Evolutionary conservation across 2,113 vertebrate genomes (phyloP), one percentile per base, ranked within the genome.

Genomic region (Promerops cafer): DNA sequence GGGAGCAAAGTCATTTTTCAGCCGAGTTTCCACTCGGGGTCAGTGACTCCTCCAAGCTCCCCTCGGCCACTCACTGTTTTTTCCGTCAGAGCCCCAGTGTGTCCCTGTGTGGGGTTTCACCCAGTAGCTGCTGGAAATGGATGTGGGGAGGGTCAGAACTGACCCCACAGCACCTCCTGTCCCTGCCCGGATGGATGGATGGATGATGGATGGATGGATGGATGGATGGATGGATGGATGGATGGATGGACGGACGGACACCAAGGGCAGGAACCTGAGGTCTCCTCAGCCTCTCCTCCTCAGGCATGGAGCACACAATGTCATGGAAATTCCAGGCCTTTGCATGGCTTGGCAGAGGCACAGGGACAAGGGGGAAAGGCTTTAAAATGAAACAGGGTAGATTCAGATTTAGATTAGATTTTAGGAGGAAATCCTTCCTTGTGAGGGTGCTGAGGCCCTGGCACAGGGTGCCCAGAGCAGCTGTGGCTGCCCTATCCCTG

Each of bases 1-100:
- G 24, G 82, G 81, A 92, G 79, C 39, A 88, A 69, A 96, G 89
- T 47, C 31, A 80, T 94, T 92, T 93, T 90, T 86, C 84, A 91
- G 37, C 56, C 16, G 0, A 64, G 49, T 65, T 96, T 80, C 71
- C 77, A 79, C 79, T 72, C 8, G 0, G 59, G 91, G 95, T 92
- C 93, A 94, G 64, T 45, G 89, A 68, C 60, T 86, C 72, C 82
- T 84, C 60, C 82, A 93, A 89, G 65, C n/a, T 92, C 89, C 76
- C 47, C 33, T 80, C 5, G 11, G 93, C 79, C 79, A 91, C 85
- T 90, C 85, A 69, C 66, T 90, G 53, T 60, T 74, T 76, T 76
- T 90, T 49, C 81, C 87, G 91, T 52, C 78, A 40, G 53, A 77
- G 85, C 44, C 35, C 47, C 75, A 60, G 54, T 5, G 42, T 87